phyloP scores from a whole-genome alignment of 2,888 invertebrate species.

The Syrphus vitripennis region DNA sequence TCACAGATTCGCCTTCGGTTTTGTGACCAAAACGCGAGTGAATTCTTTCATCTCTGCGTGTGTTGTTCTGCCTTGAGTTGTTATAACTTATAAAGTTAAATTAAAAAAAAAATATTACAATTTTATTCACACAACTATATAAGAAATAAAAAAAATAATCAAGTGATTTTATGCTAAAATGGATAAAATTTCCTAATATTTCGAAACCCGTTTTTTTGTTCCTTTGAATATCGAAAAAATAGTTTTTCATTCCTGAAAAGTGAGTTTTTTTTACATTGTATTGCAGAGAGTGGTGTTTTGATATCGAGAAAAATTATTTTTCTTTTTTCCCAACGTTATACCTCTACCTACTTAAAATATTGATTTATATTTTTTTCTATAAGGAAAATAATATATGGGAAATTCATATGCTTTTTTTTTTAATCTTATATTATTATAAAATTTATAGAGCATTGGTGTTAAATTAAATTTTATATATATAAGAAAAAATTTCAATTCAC shows the following conservation, averaged over 20 bases:
- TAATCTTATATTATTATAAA: slow-evolving; percentile 5
- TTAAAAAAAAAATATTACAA: background rate
- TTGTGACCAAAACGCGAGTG: slow-evolving; percentile 69
- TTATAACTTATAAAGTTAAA: slow-evolving; percentile 34
- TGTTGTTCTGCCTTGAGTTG: slow-evolving; percentile 55
- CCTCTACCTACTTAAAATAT: slow-evolving; percentile 26
- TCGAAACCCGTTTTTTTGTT: slow-evolving; percentile 8
- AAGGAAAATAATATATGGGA: background rate
- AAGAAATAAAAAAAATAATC: slow-evolving; percentile 10
- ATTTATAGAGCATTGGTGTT: slow-evolving; percentile 25
- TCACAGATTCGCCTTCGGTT: slow-evolving; percentile 66
- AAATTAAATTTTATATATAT: slow-evolving; percentile 12
- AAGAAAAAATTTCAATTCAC: background rate
- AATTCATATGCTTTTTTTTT: background rate
- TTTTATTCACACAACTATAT: background rate
- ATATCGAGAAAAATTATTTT: slow-evolving; percentile 33
- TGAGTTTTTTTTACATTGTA: slow-evolving; percentile 35
- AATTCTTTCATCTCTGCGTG: slow-evolving; percentile 70
- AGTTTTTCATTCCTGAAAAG: slow-evolving; percentile 44
- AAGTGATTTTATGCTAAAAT: slow-evolving; percentile 29
- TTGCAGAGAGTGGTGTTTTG: slow-evolving; percentile 36
- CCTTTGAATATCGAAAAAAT: slow-evolving; percentile 28
- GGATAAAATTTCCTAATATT: slow-evolving; percentile 62
- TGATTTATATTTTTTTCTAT: slow-evolving; percentile 22
- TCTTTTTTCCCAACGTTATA: background rate